Percentiles rank a stretch among this genome's conserved stretches.
Evolutionary conservation across 2,113 vertebrate species (phyloP).

Genomic region (Macrotus californicus): DNA sequence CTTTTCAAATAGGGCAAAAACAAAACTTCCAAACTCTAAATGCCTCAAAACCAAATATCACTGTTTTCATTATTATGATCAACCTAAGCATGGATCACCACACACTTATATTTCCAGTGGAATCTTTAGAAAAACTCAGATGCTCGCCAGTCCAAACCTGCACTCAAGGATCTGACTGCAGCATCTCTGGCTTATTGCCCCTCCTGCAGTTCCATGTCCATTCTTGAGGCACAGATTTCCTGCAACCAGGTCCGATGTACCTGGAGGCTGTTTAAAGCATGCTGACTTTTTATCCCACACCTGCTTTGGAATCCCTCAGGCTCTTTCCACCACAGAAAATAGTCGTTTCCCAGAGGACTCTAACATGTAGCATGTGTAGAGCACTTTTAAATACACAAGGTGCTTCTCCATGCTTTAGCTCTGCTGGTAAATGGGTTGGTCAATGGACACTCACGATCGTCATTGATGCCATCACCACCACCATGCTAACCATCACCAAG

Average conservation of each 20-base stretch:
- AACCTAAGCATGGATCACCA: not conserved
- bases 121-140: not conserved
- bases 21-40: not conserved
- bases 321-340: not conserved
- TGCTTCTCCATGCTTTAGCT: not conserved
- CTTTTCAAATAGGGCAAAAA: not conserved
- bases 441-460: rapidly evolving
- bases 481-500: rapidly evolving
- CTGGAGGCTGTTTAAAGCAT: not conserved
- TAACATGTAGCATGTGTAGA: not conserved
- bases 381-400: rapidly evolving
- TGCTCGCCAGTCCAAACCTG: not conserved
- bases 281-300: not conserved
- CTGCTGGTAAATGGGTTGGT: too few relatives aligned
- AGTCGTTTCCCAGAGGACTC: not conserved
- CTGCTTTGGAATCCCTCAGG: not conserved
- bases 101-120: not conserved
- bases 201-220: rapidly evolving
- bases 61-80: not conserved
- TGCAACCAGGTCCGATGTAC: not conserved
- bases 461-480: rapidly evolving
- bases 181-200: not conserved
- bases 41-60: not conserved
- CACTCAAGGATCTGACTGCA: rapidly evolving
- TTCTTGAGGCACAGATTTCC: not conserved